These are phyloP conservation scores for Cataglyphis hispanica DNA, from an alignment of 1,140 invertebrate genomes.

Conservation along the genomic window DNA sequence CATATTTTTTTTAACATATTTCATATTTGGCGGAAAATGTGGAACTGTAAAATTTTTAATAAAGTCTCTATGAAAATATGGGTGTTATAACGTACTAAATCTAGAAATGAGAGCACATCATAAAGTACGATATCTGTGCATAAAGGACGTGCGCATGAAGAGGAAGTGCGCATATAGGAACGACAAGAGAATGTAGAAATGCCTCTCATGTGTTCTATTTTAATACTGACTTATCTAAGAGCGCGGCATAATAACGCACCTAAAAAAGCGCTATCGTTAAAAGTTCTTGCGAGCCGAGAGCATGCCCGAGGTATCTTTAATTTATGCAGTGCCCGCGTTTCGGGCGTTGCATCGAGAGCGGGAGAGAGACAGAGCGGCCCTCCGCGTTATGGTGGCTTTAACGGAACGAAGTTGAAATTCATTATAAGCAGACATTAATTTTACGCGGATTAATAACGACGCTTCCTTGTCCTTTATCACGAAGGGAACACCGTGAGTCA, in stretches of 20 bases:
- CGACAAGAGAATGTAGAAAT: conserved; percentile 12
- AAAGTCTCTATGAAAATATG: conserved; percentile 37
- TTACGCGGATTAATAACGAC: conserved; percentile 65
- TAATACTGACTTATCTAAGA: conserved; percentile 80
- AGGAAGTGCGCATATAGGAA: neutral
- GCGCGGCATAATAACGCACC: conserved; percentile 74
- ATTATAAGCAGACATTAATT: conserved; percentile 71
- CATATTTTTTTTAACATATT: conserved; percentile 45
- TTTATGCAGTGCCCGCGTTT: conserved; percentile 71
- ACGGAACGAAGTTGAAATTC: conserved; percentile 68
- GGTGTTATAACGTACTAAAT: conserved; percentile 52
- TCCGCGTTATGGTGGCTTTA: conserved; percentile 58
- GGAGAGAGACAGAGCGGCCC: conserved; percentile 8
- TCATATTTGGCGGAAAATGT: neutral
- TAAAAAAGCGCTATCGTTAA: conserved; percentile 73
- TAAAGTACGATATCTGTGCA: conserved; percentile 32
- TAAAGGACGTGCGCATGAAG: conserved; percentile 30
- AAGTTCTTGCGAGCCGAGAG: conserved; percentile 73
- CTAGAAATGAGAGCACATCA: conserved; percentile 21
- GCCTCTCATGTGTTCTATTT: conserved; percentile 59
- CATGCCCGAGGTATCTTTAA: conserved; percentile 71
- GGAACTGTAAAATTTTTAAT: conserved; percentile 39
- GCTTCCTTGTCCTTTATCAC: conserved; percentile 63
- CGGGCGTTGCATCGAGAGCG: conserved; percentile 20
- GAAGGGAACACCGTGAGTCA: conserved; percentile 42